Conservation (phyloP, 2,797 vertebrate genomes). For the Gorsachius magnificus region DNA sequence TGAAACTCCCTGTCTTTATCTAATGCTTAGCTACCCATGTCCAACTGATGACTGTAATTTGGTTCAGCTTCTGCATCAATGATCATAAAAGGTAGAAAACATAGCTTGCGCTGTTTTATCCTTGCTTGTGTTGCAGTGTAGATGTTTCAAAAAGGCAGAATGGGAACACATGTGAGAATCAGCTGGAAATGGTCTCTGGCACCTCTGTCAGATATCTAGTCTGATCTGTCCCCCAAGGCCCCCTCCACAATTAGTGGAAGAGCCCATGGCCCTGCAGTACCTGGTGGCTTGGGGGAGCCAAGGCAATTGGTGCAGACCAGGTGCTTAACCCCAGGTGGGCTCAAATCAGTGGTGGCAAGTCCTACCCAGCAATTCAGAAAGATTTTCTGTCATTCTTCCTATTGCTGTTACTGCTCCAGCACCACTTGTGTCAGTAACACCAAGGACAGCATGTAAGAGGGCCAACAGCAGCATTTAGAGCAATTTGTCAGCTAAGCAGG, state of each 20-base stretch:
- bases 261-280: background rate
- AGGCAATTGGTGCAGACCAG: background rate
- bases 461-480: background rate
- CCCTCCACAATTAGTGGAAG: background rate
- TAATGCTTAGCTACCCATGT: background rate
- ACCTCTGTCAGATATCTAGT: background rate
- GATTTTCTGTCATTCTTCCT: background rate
- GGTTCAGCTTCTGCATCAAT: background rate
- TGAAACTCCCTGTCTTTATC: background rate
- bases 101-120: background rate
- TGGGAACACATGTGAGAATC: background rate
- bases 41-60: rapidly evolving
- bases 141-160: background rate
- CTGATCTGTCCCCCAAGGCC: background rate
- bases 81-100: background rate
- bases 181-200: background rate
- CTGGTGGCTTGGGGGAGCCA: background rate
- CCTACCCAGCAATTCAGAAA: background rate
- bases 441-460: background rate
- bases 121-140: background rate
- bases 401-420: background rate
- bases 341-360: background rate
- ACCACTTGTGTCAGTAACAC: background rate
- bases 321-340: rapidly evolving
- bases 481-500: background rate